phyloP scores from a whole-genome alignment of 2,888 invertebrate genomes.

The Eudasyphora cyanicolor region DNA sequence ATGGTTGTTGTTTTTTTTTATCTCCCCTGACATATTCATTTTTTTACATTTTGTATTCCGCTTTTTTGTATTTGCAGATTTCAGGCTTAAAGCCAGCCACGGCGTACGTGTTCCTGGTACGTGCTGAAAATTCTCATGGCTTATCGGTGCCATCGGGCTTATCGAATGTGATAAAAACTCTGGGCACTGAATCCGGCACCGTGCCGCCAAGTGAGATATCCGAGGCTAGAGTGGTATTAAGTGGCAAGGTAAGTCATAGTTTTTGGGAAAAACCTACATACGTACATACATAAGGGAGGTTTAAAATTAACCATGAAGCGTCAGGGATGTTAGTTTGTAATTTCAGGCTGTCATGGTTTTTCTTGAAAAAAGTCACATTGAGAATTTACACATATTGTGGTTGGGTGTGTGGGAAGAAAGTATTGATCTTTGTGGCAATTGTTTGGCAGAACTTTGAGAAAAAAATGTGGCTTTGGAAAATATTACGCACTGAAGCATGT shows the following conservation, averaged over 20 bases:
- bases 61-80: constrained; percentile 78
- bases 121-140: constrained; percentile 92
- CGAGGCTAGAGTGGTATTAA: constrained; percentile 77
- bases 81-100: constrained; percentile 88
- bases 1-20: background rate
- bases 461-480: background rate
- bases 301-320: background rate
- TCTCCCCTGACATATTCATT: too few relatives aligned
- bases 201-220: constrained; percentile 79
- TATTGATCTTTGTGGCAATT: background rate
- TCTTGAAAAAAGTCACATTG: background rate
- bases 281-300: background rate
- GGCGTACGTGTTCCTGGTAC: constrained; percentile 91
- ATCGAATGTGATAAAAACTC: constrained; percentile 86
- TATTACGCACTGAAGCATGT: background rate
- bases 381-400: background rate
- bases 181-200: constrained; percentile 78
- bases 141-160: constrained; percentile 89
- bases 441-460: background rate
- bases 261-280: background rate
- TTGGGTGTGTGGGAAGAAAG: background rate
- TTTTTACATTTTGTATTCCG: background rate
- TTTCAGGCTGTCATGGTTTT: constrained; percentile 12
- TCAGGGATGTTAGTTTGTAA: background rate
- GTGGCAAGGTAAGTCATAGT: constrained; percentile 78